These are phyloP conservation scores for Eurypyga helias DNA, from an alignment of 2,113 vertebrate species.

Conservation along the genomic window DNA sequence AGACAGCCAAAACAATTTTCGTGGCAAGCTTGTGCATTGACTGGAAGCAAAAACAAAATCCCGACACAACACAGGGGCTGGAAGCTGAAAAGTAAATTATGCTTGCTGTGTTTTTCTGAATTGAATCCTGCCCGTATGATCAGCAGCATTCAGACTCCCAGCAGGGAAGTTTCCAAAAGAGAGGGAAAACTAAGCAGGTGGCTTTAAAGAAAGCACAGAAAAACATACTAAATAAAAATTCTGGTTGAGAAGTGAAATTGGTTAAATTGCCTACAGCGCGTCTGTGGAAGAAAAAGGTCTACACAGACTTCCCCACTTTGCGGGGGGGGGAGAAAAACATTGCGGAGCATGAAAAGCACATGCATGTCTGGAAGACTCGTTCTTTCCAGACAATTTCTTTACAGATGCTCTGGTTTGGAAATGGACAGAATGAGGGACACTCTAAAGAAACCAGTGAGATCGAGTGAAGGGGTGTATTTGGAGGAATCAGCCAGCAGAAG, in stretches of 20 bases:
- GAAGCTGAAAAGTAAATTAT: conserved; percentile 41
- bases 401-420: background rate
- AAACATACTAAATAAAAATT: conserved; percentile 27
- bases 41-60: conserved; percentile 13
- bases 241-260: conserved; percentile 18
- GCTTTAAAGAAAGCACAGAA: conserved; percentile 3
- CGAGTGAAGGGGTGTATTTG: background rate
- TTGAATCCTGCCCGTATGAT: conserved; percentile 25
- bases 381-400: background rate
- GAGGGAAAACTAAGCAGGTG: background rate
- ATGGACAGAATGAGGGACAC: background rate
- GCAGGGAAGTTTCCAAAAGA: conserved; percentile 32
- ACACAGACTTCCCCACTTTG: background rate
- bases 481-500: background rate
- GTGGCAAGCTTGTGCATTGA: background rate
- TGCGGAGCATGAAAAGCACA: background rate
- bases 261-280: conserved; percentile 7
- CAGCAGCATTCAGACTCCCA: conserved; percentile 38
- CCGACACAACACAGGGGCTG: background rate
- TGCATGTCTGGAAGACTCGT: background rate
- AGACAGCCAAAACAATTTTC: background rate
- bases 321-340: background rate
- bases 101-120: conserved; percentile 45
- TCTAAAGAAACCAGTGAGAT: background rate
- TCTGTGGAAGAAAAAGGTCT: background rate